phyloP scores from a whole-genome alignment of 2,888 invertebrate species.

The Meandrusa payeni region DNA sequence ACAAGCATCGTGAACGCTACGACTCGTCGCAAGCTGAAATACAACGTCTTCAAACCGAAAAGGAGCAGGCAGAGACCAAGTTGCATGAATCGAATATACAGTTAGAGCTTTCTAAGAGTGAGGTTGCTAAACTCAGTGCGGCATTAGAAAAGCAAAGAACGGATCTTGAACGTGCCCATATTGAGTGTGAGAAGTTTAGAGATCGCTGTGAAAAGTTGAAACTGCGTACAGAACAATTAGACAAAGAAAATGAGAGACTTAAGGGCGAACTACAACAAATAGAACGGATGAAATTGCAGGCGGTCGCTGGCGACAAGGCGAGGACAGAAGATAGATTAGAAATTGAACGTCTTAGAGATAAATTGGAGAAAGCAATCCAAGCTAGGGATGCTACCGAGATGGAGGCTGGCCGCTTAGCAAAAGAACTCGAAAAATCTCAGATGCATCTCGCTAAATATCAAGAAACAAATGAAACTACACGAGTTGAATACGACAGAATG shows the following conservation, averaged over 20 bases:
- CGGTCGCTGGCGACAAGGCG: constrained; percentile 82
- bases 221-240: constrained; percentile 84
- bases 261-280: constrained; percentile 83
- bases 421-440: constrained; percentile 93
- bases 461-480: constrained; percentile 90
- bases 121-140: constrained; percentile 86
- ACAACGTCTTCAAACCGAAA: constrained; percentile 83
- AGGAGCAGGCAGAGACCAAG: constrained; percentile 85
- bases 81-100: constrained; percentile 90
- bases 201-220: constrained; percentile 93
- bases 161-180: constrained; percentile 91
- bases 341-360: constrained; percentile 91
- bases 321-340: constrained; percentile 87
- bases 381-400: constrained; percentile 91
- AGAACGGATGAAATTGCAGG: constrained; percentile 87
- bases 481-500: constrained; percentile 92
- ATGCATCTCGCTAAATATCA: constrained; percentile 91
- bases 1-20: constrained; percentile 88
- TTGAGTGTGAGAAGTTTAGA: constrained; percentile 93
- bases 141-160: constrained; percentile 90
- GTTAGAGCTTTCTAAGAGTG: constrained; percentile 88
- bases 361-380: constrained; percentile 91
- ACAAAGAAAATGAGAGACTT: constrained; percentile 79
- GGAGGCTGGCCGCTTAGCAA: constrained; percentile 91
- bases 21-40: constrained; percentile 88